Evolutionary conservation across 2,888 invertebrate genomes (phyloP), one percentile per base, ranked within the genome.

Genomic region (Spisula subtruncata): DNA sequence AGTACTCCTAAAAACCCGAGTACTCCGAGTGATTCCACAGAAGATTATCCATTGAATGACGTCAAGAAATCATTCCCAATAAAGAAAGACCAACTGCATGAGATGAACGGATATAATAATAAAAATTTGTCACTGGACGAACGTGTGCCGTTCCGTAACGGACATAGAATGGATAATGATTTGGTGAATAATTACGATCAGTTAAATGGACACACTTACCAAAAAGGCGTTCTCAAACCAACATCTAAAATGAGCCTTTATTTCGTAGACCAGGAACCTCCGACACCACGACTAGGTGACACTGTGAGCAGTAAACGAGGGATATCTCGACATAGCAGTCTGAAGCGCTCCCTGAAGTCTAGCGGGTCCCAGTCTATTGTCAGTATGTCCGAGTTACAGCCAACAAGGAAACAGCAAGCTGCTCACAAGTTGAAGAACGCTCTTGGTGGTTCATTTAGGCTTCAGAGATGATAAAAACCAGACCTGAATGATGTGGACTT

Each of bases 381-480:
- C 66, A 92, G 92, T 85, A 87, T 92, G 51, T 89, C 92, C 0
- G 92, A 92, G 20, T 80, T 92, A 35, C 91, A 91, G 32, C 89
- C 89, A 12, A 92, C 91, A 1, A 85, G 91, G 56, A 92, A 92
- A 85, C 92, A 92, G 51, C 90, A 91, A 75, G 92, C 92, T 1
- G 92, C 92, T n/a, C 54, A 60, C 25, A 92, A 90, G 60, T 89
- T 92, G 18, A 92, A 88, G 81, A 81, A 89, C 75, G 92, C 92
- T 25, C 80, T 92, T 25, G 79, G 82, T 18, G 54, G 60, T 60
- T 88, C 87, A 0, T 80, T 92, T 18, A 85, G 92, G 32, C 56
- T 91, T 6, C 92, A 88, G 18, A 91, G 92, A 90, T 92, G 90
- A 91, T 51, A 35, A 81, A 29, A 20, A 66, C 6, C 25, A 25